Evolutionary conservation across 2,113 vertebrate species (phyloP).

Genomic region (Cryptotis parvus): DNA sequence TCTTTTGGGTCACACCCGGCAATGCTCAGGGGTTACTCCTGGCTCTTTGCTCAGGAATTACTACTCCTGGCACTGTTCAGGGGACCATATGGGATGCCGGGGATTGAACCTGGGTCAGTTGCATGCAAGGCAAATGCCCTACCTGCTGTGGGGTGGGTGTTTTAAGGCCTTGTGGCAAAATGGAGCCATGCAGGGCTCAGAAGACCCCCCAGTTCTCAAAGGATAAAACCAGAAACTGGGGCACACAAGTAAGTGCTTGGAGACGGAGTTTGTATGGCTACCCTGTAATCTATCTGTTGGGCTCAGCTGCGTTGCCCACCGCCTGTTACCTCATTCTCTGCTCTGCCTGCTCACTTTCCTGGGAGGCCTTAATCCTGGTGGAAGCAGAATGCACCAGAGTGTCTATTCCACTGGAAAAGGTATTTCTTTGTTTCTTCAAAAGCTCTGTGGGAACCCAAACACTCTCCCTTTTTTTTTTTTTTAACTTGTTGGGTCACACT

Average conservation of each 20-base stretch:
- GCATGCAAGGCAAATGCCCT: too few relatives aligned
- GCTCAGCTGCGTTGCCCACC: background rate
- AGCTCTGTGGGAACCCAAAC: background rate
- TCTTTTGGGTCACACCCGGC: too few relatives aligned
- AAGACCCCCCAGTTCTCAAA: background rate
- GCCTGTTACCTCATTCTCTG: background rate
- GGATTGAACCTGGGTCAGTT: too few relatives aligned
- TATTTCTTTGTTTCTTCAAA: slow-evolving; percentile 10
- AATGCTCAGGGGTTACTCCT: too few relatives aligned
- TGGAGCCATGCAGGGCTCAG: background rate
- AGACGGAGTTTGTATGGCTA: background rate
- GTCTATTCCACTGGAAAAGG: background rate
- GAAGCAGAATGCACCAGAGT: background rate
- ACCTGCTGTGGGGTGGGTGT: background rate
- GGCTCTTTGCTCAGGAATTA: too few relatives aligned
- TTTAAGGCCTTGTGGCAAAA: background rate
- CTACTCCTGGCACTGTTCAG: too few relatives aligned
- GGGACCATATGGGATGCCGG: too few relatives aligned
- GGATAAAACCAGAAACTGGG: slow-evolving; percentile 11
- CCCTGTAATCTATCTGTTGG: background rate
- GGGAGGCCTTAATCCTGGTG: background rate
- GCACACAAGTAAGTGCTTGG: background rate
- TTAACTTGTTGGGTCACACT: background rate
- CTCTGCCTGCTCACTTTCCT: background rate
- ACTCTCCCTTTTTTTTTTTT: background rate